Conservation (phyloP, 2,797 vertebrate species). For the Eidolon dupreanum region DNA sequence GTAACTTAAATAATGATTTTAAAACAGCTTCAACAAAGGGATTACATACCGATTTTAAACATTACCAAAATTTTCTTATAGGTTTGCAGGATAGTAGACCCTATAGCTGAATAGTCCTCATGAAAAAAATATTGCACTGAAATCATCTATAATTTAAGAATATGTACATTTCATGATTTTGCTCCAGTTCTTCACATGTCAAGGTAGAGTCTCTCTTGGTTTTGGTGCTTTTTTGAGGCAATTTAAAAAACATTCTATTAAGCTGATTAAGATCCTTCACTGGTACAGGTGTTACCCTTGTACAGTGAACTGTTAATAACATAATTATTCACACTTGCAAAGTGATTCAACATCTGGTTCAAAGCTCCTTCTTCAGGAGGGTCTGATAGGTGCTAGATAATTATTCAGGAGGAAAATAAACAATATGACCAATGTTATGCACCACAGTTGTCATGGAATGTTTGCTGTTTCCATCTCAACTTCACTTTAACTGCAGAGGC, state of each 20-base stretch:
- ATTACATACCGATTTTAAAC: slow-evolving; percentile 63
- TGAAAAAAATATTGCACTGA: slow-evolving; percentile 8
- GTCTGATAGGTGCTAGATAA: neutral
- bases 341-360: neutral
- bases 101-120: slow-evolving; percentile 32
- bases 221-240: neutral
- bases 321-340: slow-evolving; percentile 60
- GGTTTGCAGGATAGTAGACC: slow-evolving; percentile 46
- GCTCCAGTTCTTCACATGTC: slow-evolving; percentile 14
- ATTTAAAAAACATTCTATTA: slow-evolving; percentile 42
- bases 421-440: neutral
- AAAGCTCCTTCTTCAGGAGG: neutral
- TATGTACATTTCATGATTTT: neutral
- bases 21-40: slow-evolving; percentile 27
- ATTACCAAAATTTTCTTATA: slow-evolving; percentile 58
- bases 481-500: neutral
- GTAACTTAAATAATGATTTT: slow-evolving; percentile 21
- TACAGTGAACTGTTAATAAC: slow-evolving; percentile 51
- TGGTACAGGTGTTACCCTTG: slow-evolving; percentile 35
- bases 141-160: slow-evolving; percentile 34
- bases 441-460: neutral
- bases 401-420: neutral
- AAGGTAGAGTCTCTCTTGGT: neutral
- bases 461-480: slow-evolving; percentile 1
- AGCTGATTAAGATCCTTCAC: slow-evolving; percentile 53